phyloP scores from a whole-genome alignment of 2,797 vertebrate species.

The Passerculus sandwichensis region DNA sequence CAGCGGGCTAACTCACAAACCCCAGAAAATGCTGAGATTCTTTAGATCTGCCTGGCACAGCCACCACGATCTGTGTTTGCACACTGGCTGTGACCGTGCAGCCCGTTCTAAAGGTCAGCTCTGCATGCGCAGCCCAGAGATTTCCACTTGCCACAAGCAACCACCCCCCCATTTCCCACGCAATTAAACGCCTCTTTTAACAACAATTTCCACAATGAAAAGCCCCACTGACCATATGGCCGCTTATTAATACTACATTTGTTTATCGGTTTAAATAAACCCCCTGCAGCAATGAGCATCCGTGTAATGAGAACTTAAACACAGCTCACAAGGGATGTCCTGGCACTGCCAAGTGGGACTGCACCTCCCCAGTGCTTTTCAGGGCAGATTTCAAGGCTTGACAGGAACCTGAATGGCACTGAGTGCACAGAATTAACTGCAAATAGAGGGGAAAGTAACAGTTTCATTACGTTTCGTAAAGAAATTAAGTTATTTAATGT shows the following conservation, averaged over 20 bases:
- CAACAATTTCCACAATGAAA: not conserved
- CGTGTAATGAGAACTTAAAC: not conserved
- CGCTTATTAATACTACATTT: constrained; percentile 22
- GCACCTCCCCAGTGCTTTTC: not conserved
- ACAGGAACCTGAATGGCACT: not conserved
- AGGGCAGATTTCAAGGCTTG: not conserved
- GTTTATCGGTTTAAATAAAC: constrained; percentile 25
- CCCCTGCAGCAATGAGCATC: not conserved
- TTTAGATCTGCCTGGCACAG: not conserved
- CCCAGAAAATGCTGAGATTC: not conserved
- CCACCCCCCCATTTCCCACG: not conserved
- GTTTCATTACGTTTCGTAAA: not conserved
- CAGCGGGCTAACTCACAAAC: not conserved
- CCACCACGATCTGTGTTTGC: not conserved
- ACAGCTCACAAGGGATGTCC: not conserved
- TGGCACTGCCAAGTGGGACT: not conserved
- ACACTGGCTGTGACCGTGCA: accelerated
- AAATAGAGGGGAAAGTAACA: not conserved
- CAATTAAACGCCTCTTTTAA: not conserved
- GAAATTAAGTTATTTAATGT: not conserved
- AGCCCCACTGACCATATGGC: constrained; percentile 32
- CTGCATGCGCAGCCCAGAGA: not conserved
- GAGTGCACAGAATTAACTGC: not conserved
- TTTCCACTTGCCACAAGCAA: not conserved
- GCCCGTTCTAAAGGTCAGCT: not conserved